Percentiles rank a stretch among this genome's conserved stretches.
These are phyloP conservation scores for Nomada fabriciana DNA, from an alignment of 2,888 invertebrate species.

Conservation along the genomic window DNA sequence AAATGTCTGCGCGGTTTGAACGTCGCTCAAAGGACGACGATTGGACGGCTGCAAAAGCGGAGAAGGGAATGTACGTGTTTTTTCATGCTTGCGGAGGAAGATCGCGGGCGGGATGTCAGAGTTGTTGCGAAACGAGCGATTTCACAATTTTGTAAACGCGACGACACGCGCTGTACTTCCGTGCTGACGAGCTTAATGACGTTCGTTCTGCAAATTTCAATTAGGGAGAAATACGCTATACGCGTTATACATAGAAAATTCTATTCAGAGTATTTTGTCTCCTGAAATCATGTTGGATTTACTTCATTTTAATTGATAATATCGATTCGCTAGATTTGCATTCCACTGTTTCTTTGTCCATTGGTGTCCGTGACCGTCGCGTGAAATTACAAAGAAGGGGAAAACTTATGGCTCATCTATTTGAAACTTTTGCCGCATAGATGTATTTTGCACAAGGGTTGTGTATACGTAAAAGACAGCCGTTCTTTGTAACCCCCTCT, in stretches of 20 bases:
- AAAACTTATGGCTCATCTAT: constrained; percentile 41
- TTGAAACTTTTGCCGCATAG: constrained; percentile 41
- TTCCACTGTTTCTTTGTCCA: constrained; percentile 16
- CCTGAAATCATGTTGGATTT: neutral
- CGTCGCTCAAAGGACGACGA: constrained; percentile 32
- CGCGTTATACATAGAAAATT: neutral
- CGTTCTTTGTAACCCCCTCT: constrained; percentile 35
- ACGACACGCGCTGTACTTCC: constrained; percentile 34
- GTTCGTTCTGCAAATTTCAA: constrained; percentile 30
- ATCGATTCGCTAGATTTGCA: constrained; percentile 27
- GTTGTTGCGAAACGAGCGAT: constrained; percentile 60
- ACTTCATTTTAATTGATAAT: neutral
- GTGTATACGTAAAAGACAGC: constrained; percentile 21
- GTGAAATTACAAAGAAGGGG: constrained; percentile 39
- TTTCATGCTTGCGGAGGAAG: constrained; percentile 30
- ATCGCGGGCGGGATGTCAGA: constrained; percentile 44
- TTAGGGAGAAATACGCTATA: neutral
- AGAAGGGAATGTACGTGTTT: constrained; percentile 18
- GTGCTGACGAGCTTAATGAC: constrained; percentile 50
- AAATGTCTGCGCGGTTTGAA: constrained; percentile 52
- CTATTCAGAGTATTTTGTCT: neutral
- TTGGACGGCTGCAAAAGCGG: neutral
- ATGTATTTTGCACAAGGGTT: constrained; percentile 31
- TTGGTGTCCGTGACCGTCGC: constrained; percentile 23
- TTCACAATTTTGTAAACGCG: constrained; percentile 59